Base-by-base conservation (phyloP, 2,888 invertebrate species). In the Oligia fasciuncula region DNA sequence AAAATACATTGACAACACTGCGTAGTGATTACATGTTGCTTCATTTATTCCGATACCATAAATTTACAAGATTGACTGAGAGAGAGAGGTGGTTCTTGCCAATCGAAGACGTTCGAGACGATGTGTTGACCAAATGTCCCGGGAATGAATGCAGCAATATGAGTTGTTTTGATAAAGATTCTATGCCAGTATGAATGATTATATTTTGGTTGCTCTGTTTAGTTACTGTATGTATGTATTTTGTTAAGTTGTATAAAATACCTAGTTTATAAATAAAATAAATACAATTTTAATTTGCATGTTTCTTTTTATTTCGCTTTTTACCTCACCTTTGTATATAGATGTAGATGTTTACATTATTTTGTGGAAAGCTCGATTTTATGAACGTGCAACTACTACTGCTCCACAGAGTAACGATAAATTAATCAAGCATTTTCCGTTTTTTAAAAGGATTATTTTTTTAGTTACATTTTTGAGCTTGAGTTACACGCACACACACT, bases 161-260 rank as follows among this genome's bases (percentile, higher is more conserved):
- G 83, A 73, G 23, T 71, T 80, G 73, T 79, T 78, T 73, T 75
- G 57, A 81, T 77, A 76, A 73, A 79, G 79, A 80, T 80, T 88
- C 87, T 85, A 92, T 91, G 92, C 93, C 92, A 88, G 94, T 93
- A 92, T 94, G 94, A 94, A 94, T 95, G 94, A 91, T 91, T 93
- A 93, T 91, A 91, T 95, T 96, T 96, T 94, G 95, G 94, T 96
- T 96, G 95, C 94, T 93, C 93, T 95, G 95, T 96, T 97, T 94
- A 95, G 95, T 96, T 96, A 94, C 94, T 95, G 96, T 95, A 96
- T 95, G 95, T 95, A 95, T 94, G 96, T 96, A 96, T 96, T 96
- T 96, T 96, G 97, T 96, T 97, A 97, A 96, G 97, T 97, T 97
- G 96, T 97, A 96, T 97, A 96, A 96, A 96, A 96, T 96, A 96